Evolutionary conservation across 2,888 invertebrate genomes (phyloP).

Genomic region (Agonopterix subpropinquella): DNA sequence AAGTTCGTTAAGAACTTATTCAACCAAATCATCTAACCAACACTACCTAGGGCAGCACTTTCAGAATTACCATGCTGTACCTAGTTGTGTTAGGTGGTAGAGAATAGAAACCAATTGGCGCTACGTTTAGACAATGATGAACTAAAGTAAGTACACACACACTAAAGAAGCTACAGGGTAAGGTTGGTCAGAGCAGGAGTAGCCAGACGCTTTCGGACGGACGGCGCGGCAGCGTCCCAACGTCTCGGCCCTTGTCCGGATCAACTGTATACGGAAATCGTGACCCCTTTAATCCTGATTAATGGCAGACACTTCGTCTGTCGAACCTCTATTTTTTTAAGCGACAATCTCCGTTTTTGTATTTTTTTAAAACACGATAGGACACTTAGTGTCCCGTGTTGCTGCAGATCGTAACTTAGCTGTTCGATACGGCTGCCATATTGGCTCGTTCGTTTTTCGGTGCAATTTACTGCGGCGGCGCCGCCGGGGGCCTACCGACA

Average conservation of each 20-base stretch:
- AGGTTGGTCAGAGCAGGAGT: no score
- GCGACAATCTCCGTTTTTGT: constrained; percentile 50
- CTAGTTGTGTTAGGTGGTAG: no score
- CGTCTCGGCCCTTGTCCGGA: background rate
- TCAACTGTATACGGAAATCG: constrained; percentile 23
- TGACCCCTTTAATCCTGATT: constrained; percentile 58
- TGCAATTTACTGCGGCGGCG: constrained; percentile 61
- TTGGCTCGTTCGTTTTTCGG: constrained; percentile 62
- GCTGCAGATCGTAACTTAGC: constrained; percentile 60
- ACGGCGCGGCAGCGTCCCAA: constrained; percentile 7
- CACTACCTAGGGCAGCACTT: no score
- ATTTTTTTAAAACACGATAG: constrained; percentile 66
- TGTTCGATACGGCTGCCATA: constrained; percentile 63
- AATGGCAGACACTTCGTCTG: constrained; percentile 38
- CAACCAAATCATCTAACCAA: no score
- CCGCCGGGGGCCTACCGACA: constrained; percentile 49
- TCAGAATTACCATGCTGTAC: no score
- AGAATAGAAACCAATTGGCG: no score
- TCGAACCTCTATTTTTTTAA: constrained; percentile 47
- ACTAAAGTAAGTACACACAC: no score
- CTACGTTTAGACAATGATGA: no score
- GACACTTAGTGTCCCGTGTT: constrained; percentile 67
- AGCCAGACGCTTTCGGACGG: no score
- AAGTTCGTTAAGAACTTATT: no score
- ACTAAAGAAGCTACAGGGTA: no score